Percentiles rank a stretch among this genome's conserved stretches.
Conservation (phyloP, 2,113 vertebrate genomes). For the Tachysurus vachellii region DNA sequence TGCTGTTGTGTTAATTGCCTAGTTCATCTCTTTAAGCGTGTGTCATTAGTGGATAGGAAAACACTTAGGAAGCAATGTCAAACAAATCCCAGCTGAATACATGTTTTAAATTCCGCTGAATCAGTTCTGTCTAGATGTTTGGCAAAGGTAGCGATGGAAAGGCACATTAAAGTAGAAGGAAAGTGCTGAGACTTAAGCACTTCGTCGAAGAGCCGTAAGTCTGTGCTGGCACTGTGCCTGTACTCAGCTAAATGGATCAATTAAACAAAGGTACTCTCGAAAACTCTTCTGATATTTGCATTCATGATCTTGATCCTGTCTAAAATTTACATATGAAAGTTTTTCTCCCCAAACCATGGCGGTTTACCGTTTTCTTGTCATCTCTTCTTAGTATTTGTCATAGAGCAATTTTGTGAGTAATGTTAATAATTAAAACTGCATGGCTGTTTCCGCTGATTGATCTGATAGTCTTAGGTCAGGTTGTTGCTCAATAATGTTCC, state of each 20-base stretch:
- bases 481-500: slow-evolving; percentile 9
- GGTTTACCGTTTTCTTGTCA: background rate
- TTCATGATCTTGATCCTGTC: background rate
- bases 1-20: background rate
- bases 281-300: background rate
- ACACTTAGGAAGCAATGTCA: background rate
- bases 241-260: slow-evolving; percentile 16
- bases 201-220: slow-evolving; percentile 26
- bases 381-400: slow-evolving; percentile 1
- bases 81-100: background rate
- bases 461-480: background rate
- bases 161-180: background rate
- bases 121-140: background rate
- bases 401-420: slow-evolving; percentile 1
- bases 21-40: background rate
- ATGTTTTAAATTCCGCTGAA: background rate
- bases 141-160: background rate
- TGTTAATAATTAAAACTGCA: background rate
- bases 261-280: no score
- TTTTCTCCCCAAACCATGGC: no score
- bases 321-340: background rate
- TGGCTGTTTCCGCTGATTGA: slow-evolving; percentile 7
- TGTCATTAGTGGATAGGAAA: background rate
- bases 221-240: slow-evolving; percentile 19
- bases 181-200: slow-evolving; percentile 14